Evolutionary conservation across 2,113 vertebrate species (phyloP).

Genomic region (Paradisaea rubra): DNA sequence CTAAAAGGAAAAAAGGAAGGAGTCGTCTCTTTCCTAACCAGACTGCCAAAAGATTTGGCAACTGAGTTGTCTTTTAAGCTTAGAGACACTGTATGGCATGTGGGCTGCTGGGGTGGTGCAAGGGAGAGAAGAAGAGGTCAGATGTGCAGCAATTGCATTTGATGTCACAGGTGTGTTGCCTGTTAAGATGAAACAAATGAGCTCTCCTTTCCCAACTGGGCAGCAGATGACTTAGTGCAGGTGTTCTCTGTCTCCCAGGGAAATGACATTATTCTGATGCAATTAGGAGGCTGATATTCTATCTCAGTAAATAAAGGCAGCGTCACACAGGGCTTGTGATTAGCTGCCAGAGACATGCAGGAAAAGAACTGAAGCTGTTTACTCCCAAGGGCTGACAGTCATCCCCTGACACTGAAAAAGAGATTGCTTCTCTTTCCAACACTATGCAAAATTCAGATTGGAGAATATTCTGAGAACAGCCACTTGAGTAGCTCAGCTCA

Average conservation of each 20-base stretch:
- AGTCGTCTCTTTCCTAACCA: neutral
- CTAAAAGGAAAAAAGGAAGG: neutral
- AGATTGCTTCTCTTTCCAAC: neutral
- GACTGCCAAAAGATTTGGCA: neutral
- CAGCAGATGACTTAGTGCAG: conserved; percentile 1
- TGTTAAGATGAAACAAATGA: neutral
- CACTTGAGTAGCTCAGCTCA: neutral
- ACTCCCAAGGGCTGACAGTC: neutral
- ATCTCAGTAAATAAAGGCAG: neutral
- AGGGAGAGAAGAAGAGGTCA: neutral
- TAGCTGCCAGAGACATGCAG: neutral
- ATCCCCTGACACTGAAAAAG: neutral
- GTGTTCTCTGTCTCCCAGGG: neutral
- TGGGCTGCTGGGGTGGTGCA: neutral
- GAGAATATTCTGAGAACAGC: neutral
- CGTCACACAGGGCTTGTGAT: neutral
- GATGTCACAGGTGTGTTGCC: neutral
- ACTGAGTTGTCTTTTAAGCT: neutral
- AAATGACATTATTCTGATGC: neutral
- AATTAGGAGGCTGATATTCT: conserved; percentile 18
- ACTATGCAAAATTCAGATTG: neutral
- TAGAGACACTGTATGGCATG: neutral
- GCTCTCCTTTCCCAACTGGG: neutral
- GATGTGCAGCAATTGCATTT: neutral
- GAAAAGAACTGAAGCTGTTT: neutral